Conservation (phyloP, 2,113 vertebrate genomes). For the Microcebus jonahi region DNA sequence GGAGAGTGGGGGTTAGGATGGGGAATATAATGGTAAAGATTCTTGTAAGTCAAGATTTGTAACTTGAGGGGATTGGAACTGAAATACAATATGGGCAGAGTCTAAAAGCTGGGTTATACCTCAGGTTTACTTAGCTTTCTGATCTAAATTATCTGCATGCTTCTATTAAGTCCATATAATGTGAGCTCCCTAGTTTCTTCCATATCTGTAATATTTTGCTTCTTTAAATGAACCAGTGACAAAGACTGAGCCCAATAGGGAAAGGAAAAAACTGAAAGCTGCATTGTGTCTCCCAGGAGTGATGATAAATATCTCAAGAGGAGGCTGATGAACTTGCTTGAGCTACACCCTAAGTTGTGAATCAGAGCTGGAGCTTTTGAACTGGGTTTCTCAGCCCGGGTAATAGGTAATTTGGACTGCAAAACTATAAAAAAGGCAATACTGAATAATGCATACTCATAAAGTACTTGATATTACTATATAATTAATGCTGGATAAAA, state of each 20-base stretch:
- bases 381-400: not conserved
- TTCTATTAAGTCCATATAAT: not conserved
- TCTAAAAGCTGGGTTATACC: not conserved
- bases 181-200: not conserved
- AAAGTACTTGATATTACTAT: constrained; percentile 33
- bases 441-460: constrained; percentile 46
- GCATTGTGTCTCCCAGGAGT: not conserved
- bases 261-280: not conserved
- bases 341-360: not conserved
- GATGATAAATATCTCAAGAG: not conserved
- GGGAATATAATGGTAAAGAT: not conserved
- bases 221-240: constrained; percentile 1
- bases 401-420: constrained; percentile 43
- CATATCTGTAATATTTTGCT: not conserved
- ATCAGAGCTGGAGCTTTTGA: not conserved
- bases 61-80: not conserved
- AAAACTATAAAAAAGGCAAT: not conserved
- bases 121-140: not conserved
- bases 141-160: not conserved
- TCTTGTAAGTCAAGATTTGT: not conserved
- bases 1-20: not conserved
- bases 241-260: not conserved
- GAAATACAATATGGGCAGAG: not conserved
- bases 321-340: not conserved
- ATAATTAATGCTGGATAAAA: constrained; percentile 45